phyloP scores from a whole-genome alignment of 2,113 vertebrate genomes.

The Ancistrus triradiatus region DNA sequence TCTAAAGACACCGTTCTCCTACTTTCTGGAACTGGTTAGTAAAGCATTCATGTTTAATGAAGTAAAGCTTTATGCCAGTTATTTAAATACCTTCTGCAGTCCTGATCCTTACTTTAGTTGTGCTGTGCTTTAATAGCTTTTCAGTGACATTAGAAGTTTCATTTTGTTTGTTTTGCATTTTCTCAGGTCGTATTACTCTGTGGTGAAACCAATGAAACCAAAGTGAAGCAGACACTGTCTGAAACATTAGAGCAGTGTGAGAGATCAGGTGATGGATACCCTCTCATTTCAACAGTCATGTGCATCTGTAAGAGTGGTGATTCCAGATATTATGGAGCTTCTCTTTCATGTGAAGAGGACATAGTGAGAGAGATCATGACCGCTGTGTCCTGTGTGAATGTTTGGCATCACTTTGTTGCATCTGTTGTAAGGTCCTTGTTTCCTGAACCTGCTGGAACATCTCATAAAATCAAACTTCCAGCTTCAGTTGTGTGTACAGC shows the following conservation, averaged over 20 bases:
- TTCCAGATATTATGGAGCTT: neutral
- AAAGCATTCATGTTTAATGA: neutral
- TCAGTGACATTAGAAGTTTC: neutral
- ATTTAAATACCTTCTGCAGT: too few species aligned
- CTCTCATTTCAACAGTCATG: slow-evolving; percentile 4
- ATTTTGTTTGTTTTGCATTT: neutral
- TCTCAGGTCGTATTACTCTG: neutral
- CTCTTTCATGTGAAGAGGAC: neutral
- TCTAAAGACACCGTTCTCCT: slow-evolving; percentile 4
- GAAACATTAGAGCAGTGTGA: neutral
- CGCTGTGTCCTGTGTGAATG: neutral
- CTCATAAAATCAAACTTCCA: neutral
- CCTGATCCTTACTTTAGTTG: too few species aligned
- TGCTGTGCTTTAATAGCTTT: neutral
- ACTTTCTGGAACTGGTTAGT: neutral
- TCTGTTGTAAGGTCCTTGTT: neutral
- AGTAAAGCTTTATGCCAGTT: neutral
- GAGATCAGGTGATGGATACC: neutral
- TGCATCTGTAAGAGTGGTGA: neutral
- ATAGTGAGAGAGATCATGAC: slow-evolving; percentile 2
- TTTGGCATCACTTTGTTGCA: neutral
- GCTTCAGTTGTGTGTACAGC: neutral
- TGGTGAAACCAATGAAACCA: neutral
- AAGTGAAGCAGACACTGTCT: neutral
- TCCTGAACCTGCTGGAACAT: neutral